Evolutionary conservation across 1,140 invertebrate species (phyloP).

Genomic region (Solenopsis fugax): DNA sequence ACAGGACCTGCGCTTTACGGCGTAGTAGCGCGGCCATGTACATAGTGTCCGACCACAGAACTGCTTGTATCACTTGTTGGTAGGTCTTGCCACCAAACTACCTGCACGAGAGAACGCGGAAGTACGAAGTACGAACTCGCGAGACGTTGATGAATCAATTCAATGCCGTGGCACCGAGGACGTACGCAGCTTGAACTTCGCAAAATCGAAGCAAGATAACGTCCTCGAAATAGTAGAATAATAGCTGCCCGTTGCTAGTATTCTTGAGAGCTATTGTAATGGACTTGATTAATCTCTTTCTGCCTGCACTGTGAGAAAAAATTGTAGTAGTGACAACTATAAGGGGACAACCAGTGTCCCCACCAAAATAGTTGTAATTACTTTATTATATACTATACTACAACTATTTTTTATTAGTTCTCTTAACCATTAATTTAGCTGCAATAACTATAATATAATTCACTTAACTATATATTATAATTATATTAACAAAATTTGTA

Average conservation of each 20-base stretch:
- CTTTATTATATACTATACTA: too few species aligned
- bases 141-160: slow-evolving; percentile 57
- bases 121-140: slow-evolving; percentile 42
- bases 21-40: slow-evolving; percentile 23
- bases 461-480: too few species aligned
- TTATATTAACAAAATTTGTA: too few species aligned
- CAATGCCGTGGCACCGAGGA: slow-evolving; percentile 1
- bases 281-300: not conserved
- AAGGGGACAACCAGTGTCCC: too few species aligned
- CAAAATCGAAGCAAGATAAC: slow-evolving; percentile 28
- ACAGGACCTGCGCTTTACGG: slow-evolving; percentile 23
- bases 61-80: slow-evolving; percentile 63
- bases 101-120: not conserved
- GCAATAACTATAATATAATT: too few species aligned
- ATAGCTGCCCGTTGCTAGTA: not conserved
- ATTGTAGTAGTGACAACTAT: too few species aligned
- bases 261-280: not conserved
- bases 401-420: too few species aligned
- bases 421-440: too few species aligned
- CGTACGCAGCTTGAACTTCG: not conserved
- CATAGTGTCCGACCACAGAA: slow-evolving; percentile 59
- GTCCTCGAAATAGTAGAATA: not conserved
- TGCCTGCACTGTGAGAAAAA: too few species aligned
- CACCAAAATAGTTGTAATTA: too few species aligned
- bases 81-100: slow-evolving; percentile 51